These are phyloP conservation scores for Gambusia yucatana DNA, from an alignment of 2,797 vertebrate genomes.

Conservation along the genomic window DNA sequence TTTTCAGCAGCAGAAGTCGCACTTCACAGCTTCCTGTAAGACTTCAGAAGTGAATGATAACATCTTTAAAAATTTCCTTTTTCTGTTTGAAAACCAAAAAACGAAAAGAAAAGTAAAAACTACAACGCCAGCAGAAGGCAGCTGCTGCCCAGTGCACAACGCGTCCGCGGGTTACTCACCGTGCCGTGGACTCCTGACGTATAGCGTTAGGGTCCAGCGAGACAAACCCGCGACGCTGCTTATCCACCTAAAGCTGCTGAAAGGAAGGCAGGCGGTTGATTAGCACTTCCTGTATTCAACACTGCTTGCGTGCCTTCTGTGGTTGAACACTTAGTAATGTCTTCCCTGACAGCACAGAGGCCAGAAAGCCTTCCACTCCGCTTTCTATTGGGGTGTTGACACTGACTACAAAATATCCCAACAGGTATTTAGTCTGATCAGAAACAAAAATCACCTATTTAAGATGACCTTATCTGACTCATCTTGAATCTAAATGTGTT, in stretches of 20 bases:
- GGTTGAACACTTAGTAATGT: conserved; percentile 15
- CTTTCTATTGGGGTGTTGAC: background rate
- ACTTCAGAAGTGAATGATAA: conserved; percentile 16
- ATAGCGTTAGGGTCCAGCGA: background rate
- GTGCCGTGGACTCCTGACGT: background rate
- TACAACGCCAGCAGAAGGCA: background rate
- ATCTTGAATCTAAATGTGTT: background rate
- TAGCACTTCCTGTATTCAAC: conserved; percentile 60
- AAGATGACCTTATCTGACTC: background rate
- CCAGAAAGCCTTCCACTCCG: background rate
- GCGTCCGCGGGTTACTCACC: conserved; percentile 22
- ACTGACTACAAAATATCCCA: background rate
- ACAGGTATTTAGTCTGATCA: background rate
- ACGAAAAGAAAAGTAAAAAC: too few relatives aligned
- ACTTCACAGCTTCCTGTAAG: conserved; percentile 31
- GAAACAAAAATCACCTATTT: background rate
- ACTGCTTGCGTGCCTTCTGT: conserved; percentile 22
- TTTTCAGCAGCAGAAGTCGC: background rate
- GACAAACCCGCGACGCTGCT: background rate
- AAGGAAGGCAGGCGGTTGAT: conserved; percentile 32
- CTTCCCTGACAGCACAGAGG: background rate
- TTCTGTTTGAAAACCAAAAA: background rate
- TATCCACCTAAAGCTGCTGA: conserved; percentile 4
- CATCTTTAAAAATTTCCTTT: background rate
- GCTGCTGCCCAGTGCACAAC: background rate